Percentiles rank a stretch among this genome's conserved stretches.
These are phyloP conservation scores for Helobdella robusta DNA, from an alignment of 2,888 invertebrate genomes.

Conservation along the genomic window DNA sequence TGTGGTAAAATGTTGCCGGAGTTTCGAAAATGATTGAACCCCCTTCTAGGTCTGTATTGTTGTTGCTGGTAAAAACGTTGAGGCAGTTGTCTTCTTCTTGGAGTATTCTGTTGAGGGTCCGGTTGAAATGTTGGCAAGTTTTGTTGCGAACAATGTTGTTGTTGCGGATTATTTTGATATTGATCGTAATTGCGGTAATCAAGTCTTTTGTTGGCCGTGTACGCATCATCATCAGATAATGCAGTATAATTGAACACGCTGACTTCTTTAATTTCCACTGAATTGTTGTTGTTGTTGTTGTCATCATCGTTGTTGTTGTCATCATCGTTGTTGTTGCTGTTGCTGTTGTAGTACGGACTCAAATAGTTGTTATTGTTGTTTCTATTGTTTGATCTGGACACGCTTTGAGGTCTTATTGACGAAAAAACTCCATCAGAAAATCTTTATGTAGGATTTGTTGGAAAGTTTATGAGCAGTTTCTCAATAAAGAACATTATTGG, in stretches of 20 bases:
- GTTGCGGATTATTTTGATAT: not conserved
- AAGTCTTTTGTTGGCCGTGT: not conserved
- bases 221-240: not conserved
- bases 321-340: not conserved
- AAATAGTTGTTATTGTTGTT: slow-evolving; percentile 7
- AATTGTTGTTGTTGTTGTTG: not conserved
- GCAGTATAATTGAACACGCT: slow-evolving; percentile 1
- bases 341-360: slow-evolving; percentile 1
- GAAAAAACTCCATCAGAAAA: slow-evolving; percentile 16
- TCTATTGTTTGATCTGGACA: not conserved
- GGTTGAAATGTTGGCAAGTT: not conserved
- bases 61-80: too few species aligned
- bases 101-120: not conserved
- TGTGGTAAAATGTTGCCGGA: too few species aligned
- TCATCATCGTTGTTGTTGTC: not conserved
- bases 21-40: too few species aligned
- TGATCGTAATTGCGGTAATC: not conserved
- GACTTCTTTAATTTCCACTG: too few species aligned
- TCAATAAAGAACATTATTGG: too few species aligned
- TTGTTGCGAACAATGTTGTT: not conserved
- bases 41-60: too few species aligned
- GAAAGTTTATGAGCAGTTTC: too few species aligned
- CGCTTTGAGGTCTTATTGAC: not conserved
- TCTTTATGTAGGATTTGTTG: slow-evolving; percentile 2
- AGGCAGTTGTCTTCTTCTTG: not conserved